phyloP scores from a whole-genome alignment of 1,140 invertebrate genomes.

The Scaptomyza montana region DNA sequence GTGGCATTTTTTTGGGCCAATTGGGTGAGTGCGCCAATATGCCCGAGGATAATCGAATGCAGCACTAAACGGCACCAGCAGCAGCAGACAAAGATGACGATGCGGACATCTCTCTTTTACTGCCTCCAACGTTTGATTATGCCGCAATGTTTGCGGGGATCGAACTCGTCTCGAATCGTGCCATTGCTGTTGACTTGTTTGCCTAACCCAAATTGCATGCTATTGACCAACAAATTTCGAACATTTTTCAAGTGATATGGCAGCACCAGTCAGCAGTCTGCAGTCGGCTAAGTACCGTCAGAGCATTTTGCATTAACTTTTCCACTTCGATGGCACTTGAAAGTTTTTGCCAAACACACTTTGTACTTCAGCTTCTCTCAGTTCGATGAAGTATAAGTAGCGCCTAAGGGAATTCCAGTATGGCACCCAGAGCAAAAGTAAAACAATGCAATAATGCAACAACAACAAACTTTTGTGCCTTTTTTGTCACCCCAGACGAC shows the following conservation, averaged over 20 bases:
- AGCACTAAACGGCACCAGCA: not conserved
- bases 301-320: slow-evolving; percentile 47
- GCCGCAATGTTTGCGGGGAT: slow-evolving; percentile 70
- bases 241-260: slow-evolving; percentile 61
- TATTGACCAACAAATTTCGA: slow-evolving; percentile 70
- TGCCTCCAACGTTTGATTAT: slow-evolving; percentile 56
- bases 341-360: slow-evolving; percentile 44
- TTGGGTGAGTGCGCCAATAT: slow-evolving; percentile 56
- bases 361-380: slow-evolving; percentile 18
- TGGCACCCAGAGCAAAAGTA: slow-evolving; percentile 15
- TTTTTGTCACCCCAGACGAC: slow-evolving; percentile 2
- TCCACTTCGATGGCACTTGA: slow-evolving; percentile 52
- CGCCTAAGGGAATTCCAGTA: slow-evolving; percentile 24
- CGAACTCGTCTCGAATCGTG: slow-evolving; percentile 17
- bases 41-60: slow-evolving; percentile 66
- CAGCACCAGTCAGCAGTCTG: slow-evolving; percentile 13
- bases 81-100: slow-evolving; percentile 46
- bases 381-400: slow-evolving; percentile 67
- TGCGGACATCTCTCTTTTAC: slow-evolving; percentile 24
- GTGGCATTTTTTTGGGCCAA: slow-evolving; percentile 75
- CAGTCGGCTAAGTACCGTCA: no score
- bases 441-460: slow-evolving; percentile 37
- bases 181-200: slow-evolving; percentile 57
- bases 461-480: slow-evolving; percentile 27
- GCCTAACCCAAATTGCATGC: slow-evolving; percentile 77